Evolutionary conservation across 2,113 vertebrate species (phyloP), one percentile per base, ranked within the genome.

Genomic region (Callopanchax toddi): DNA sequence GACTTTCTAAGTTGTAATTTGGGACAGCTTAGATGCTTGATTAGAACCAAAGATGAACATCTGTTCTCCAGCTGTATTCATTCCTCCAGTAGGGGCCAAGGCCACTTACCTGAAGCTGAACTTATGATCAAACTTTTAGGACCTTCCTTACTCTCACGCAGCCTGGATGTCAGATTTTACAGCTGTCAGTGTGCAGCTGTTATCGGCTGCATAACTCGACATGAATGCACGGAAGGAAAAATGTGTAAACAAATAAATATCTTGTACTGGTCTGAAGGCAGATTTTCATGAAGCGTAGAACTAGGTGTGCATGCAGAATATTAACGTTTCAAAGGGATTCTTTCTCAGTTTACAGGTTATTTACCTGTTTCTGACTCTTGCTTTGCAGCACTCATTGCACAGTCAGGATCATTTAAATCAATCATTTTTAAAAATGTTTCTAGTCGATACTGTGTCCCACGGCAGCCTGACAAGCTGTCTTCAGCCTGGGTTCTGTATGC

Each of bases 371-470:
- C 7, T 1, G 10, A 4, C 10, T 32, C 10, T 32, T 32, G 29
- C 5, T 6, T 32, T 32, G 6, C 29, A 32, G 10, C 3, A 32
- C 29, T 32, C 26, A n/a, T n/a, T n/a, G n/a, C 6, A 6, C 3
- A 26, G 26, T 26, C 29, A 32, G 29, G 29, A 6, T 32, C 6
- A 32, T 32, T 32, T 32, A 4, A 32, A 32, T n/a, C n/a, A n/a
- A n/a, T n/a, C n/a, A n/a, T n/a, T n/a, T n/a, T n/a, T n/a, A n/a
- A n/a, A n/a, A n/a, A n/a, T 65, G n/a, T 79, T 79, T 86, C 71
- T 80, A 98, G 96, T 68, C 91, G 81, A n/a, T 74, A 91, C 18
- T 99, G 96, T 78, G 20, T 95, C 57, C 82, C 81, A 20, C 89
- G 91, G 23, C 79, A 73, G 36, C 93, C 92, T 1, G 80, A 92